phyloP scores from a whole-genome alignment of 2,888 invertebrate genomes.

The Sarcophaga variegata region DNA sequence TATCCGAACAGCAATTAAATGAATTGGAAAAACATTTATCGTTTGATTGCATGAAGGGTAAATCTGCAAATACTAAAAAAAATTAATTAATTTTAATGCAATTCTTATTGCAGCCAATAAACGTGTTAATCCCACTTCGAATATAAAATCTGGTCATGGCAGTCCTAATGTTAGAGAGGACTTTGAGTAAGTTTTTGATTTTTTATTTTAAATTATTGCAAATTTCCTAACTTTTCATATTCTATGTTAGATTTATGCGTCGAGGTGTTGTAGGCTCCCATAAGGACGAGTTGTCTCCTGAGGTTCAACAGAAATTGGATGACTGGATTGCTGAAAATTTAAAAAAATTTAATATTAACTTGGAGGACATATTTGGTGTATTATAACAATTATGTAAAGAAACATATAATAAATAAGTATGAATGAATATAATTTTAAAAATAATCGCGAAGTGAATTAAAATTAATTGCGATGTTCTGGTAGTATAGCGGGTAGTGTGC shows the following conservation, averaged over 20 bases:
- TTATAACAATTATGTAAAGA: no score
- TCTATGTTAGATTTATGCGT: conserved; percentile 70
- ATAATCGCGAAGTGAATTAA: no score
- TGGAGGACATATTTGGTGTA: conserved; percentile 60
- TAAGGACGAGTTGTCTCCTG: conserved; percentile 68
- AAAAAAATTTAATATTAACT: conserved; percentile 44
- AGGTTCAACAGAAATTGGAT: conserved; percentile 62
- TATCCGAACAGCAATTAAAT: conserved; percentile 57
- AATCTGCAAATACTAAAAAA: neutral
- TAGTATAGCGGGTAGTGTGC: no score
- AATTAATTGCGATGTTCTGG: no score
- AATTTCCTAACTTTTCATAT: neutral
- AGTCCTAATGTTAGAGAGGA: conserved; percentile 7
- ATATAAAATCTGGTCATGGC: conserved; percentile 32
- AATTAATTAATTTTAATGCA: neutral
- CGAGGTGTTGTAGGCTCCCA: conserved; percentile 71
- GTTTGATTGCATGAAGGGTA: conserved; percentile 72
- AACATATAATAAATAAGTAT: no score
- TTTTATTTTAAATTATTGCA: neutral
- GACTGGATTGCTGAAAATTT: conserved; percentile 62
- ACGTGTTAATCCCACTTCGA: conserved; percentile 29
- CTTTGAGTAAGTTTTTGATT: conserved; percentile 49
- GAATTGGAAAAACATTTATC: conserved; percentile 66
- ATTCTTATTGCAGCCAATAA: conserved; percentile 43
- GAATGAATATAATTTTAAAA: no score